A percentile compares a stretch with the other conserved stretches of the same genome.
These are phyloP conservation scores for Rutilus rutilus DNA, from an alignment of 2,113 vertebrate genomes.

Conservation along the genomic window DNA sequence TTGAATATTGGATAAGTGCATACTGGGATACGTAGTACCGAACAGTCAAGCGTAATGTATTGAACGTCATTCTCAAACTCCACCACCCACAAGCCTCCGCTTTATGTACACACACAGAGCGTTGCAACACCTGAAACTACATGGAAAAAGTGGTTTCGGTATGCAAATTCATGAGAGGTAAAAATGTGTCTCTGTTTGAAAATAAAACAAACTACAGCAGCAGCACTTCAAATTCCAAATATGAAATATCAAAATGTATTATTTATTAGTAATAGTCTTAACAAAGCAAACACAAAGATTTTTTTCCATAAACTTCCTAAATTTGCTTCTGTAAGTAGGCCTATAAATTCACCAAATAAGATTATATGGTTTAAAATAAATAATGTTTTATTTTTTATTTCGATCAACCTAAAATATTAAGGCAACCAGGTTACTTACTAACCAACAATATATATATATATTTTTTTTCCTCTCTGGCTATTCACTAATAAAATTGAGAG, in stretches of 20 bases:
- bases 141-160: conserved; percentile 68
- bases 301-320: neutral
- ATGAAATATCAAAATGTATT: neutral
- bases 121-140: conserved; percentile 75
- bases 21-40: conserved; percentile 70
- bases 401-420: too few species aligned
- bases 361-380: neutral
- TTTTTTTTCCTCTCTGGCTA: neutral
- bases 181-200: neutral
- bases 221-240: neutral
- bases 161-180: conserved; percentile 5
- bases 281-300: neutral
- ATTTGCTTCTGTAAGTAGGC: neutral
- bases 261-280: neutral
- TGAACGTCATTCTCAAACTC: conserved; percentile 60
- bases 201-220: neutral
- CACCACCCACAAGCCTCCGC: conserved; percentile 64
- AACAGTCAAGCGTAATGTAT: neutral
- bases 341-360: neutral
- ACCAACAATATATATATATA: too few species aligned
- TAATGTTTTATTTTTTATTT: too few species aligned
- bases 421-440: too few species aligned
- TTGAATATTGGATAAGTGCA: conserved; percentile 57
- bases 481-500: neutral
- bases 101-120: conserved; percentile 49